Evolutionary conservation across 2,797 vertebrate species (phyloP), one percentile per base, ranked within the genome.

Genomic region (Phataginus tetradactyla): DNA sequence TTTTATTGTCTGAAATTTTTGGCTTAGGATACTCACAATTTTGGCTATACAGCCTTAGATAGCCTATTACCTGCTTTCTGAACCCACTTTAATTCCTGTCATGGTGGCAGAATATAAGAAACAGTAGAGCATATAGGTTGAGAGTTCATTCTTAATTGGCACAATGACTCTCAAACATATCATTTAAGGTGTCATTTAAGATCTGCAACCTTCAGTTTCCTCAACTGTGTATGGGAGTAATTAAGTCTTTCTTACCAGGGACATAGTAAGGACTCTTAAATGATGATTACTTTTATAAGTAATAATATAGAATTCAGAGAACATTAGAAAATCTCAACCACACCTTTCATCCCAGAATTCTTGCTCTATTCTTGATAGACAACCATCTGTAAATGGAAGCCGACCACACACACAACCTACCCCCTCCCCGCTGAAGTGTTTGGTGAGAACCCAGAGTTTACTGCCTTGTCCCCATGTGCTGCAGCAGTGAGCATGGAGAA

Each of bases 1-100:
- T 59, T 86, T 93, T 61, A 42, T 71, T 87, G 91, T 86, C 74
- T 84, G 49, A 90, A 17, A 37, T 7, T 42, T 78, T 86, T 90
- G 21, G 23, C n/a, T 74, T 78, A 86, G 37, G 17, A 64, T 78
- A 34, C 68, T 77, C 57, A 51, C 8, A 32, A 9, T 72, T 96
- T 83, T 69, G 10, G 63, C 90, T 87, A 55, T 53, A 2, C 14
- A 97, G 63, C 95, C 69, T 92, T 78, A 7, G 4, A 78, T 84
- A 45, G 61, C 13, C 14, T 32, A 29, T 53, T n/a, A 66, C 66
- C 53, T 87, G 49, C 59, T 96, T 80, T 92, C 66, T 51, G 77
- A 77, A 69, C 3, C 29, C 42, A 63, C 51, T 80, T 90, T 25
- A 90, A 66, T 9, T 68, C 53, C 39, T 92, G 29, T 14, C 57